A percentile compares a stretch with the other conserved stretches of the same genome.
Conservation (phyloP, 23 tunicate species). For the Trididemnum clinides region DNA sequence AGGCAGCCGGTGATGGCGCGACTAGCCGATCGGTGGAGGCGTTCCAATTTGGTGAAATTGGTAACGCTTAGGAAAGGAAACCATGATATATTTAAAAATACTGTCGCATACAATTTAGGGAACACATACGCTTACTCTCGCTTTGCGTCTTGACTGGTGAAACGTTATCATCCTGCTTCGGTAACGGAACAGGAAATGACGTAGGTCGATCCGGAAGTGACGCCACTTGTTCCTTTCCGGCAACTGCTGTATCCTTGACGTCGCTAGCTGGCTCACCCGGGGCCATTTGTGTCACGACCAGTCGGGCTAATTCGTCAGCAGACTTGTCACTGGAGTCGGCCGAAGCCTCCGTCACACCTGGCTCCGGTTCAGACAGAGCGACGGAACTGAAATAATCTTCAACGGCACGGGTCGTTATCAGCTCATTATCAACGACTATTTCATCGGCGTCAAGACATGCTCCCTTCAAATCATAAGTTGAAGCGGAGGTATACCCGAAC, state of each 20-base stretch:
- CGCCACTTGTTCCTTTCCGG: not conserved
- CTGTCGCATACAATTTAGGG: too few species aligned
- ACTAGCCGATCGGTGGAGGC: too few species aligned
- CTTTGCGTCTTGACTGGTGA: not conserved
- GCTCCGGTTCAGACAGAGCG: not conserved
- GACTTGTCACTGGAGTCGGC: not conserved
- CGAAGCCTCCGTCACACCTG: not conserved
- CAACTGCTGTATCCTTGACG: not conserved
- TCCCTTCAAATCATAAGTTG: constrained; percentile 19
- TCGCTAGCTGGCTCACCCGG: constrained; percentile 1
- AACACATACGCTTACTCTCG: too few species aligned
- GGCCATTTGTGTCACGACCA: constrained; percentile 1
- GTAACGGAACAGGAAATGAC: constrained; percentile 15
- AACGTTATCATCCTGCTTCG: not conserved
- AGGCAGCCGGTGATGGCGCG: too few species aligned
- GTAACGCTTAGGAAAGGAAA: too few species aligned
- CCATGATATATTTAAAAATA: too few species aligned
- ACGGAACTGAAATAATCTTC: constrained; percentile 42
- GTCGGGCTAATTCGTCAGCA: not conserved
- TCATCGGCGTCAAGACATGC: constrained; percentile 38
- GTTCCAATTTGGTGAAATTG: too few species aligned
- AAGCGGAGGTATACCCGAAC: not conserved
- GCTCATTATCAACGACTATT: constrained; percentile 54
- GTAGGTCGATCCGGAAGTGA: constrained; percentile 46
- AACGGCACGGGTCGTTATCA: constrained; percentile 37